phyloP scores from a whole-genome alignment of 1,140 invertebrate genomes.

The Drosophila elegans region DNA sequence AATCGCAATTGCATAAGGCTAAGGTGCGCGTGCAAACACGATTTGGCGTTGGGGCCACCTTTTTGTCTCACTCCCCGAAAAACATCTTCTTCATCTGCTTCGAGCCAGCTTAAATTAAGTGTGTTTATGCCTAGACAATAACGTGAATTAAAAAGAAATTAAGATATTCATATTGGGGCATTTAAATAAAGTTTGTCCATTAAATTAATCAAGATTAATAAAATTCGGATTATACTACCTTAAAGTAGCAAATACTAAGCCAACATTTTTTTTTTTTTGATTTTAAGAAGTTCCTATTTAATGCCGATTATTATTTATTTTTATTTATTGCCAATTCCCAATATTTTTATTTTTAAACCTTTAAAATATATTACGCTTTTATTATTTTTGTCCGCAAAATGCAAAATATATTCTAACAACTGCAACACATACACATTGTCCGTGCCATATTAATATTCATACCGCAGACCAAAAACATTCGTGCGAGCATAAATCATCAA shows the following conservation, averaged over 20 bases:
- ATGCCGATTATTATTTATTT: too few species aligned
- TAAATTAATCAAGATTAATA: too few species aligned
- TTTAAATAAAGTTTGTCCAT: too few species aligned
- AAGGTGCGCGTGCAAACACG: slow-evolving; percentile 51
- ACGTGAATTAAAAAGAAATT: not conserved
- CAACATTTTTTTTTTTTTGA: too few species aligned
- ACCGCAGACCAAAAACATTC: slow-evolving; percentile 26
- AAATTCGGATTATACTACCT: too few species aligned
- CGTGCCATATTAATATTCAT: slow-evolving; percentile 37
- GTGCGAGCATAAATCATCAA: slow-evolving; percentile 43
- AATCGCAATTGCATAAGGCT: slow-evolving; percentile 7
- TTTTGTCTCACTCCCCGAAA: slow-evolving; percentile 21
- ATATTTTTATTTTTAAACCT: too few species aligned
- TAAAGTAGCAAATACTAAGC: too few species aligned
- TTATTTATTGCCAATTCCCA: too few species aligned
- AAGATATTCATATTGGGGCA: too few species aligned
- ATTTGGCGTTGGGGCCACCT: slow-evolving; percentile 31
- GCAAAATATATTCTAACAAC: not conserved
- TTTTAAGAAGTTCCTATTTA: too few species aligned
- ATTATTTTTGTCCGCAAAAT: too few species aligned
- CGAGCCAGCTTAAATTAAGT: slow-evolving; percentile 1
- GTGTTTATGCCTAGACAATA: slow-evolving; percentile 14
- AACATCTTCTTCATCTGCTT: slow-evolving; percentile 23
- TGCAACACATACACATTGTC: not conserved
- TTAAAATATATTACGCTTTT: too few species aligned